Evolutionary conservation across 2,113 vertebrate species (phyloP).

Genomic region (Bos javanicus): DNA sequence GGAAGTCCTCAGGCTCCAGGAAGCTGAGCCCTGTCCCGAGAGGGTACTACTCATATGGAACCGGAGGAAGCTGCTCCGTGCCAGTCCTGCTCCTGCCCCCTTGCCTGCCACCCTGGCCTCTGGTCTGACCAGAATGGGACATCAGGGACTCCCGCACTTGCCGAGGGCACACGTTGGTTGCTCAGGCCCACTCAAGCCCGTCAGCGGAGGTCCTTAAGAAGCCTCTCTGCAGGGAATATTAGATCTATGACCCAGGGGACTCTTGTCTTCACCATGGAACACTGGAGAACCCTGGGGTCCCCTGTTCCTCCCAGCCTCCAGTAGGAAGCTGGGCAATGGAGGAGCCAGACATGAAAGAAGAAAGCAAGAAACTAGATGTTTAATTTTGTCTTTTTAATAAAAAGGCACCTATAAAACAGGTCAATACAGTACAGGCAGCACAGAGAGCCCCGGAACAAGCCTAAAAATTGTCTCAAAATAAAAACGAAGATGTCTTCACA

Average conservation of each 20-base stretch:
- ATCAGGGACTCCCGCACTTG: not conserved
- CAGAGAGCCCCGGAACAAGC: slow-evolving; percentile 88
- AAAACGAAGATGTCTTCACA: slow-evolving; percentile 88
- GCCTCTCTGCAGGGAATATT: not conserved
- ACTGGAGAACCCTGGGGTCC: not conserved
- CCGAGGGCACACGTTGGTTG: not conserved
- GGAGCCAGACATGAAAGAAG: slow-evolving; percentile 20
- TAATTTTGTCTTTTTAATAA: slow-evolving; percentile 86
- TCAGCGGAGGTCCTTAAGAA: not conserved
- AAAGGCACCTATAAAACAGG: slow-evolving; percentile 91
- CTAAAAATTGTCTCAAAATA: slow-evolving; percentile 89
- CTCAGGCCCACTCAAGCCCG: not conserved
- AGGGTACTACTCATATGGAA: slow-evolving; percentile 50
- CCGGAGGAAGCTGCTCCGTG: slow-evolving; percentile 29
- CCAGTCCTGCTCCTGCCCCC: not conserved
- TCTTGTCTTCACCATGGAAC: not conserved
- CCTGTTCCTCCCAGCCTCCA: not conserved
- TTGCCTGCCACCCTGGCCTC: not conserved
- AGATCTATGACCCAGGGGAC: not conserved
- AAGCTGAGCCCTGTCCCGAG: not conserved
- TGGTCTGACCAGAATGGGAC: no score
- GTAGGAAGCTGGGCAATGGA: not conserved
- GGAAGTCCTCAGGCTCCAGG: slow-evolving; percentile 59
- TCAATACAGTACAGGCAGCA: slow-evolving; percentile 89
- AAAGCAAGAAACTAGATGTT: slow-evolving; percentile 63